phyloP scores from a whole-genome alignment of 1,140 invertebrate species.

The Sminthurinus signatus region DNA sequence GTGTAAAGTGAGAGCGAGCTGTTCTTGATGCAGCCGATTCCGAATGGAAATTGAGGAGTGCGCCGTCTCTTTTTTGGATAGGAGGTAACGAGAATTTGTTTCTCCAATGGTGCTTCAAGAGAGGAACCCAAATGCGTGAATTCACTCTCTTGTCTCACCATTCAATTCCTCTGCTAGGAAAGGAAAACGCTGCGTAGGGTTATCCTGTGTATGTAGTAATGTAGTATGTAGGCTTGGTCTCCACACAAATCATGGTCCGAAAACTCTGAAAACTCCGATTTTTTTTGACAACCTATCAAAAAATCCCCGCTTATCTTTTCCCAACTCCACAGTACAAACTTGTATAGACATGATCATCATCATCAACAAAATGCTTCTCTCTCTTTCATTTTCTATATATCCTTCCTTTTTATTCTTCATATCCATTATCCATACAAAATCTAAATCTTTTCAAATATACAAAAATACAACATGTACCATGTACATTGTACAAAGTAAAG shows the following conservation, averaged over 20 bases:
- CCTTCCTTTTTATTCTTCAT: too few relatives aligned
- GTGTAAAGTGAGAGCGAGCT: not conserved
- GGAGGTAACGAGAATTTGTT: not conserved
- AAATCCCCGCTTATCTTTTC: slow-evolving; percentile 29
- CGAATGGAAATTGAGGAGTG: not conserved
- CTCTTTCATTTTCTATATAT: not conserved
- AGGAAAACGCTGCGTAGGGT: too few relatives aligned
- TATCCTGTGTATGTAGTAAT: too few relatives aligned
- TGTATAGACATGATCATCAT: not conserved
- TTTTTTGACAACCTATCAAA: slow-evolving; percentile 36
- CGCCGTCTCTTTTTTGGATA: not conserved
- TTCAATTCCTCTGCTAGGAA: not conserved
- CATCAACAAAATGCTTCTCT: not conserved
- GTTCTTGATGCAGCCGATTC: not conserved
- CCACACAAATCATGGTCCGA: slow-evolving; percentile 32
- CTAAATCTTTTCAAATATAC: too few relatives aligned
- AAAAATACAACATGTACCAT: too few relatives aligned
- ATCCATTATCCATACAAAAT: not conserved
- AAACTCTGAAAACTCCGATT: too few relatives aligned
- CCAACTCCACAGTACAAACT: not conserved
- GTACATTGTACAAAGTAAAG: too few relatives aligned
- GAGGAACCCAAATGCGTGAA: too few relatives aligned
- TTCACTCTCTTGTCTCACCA: not conserved
- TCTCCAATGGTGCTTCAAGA: not conserved
- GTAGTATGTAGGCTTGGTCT: slow-evolving; percentile 19